These are phyloP conservation scores for Leptonema lineaticorne DNA, from an alignment of 1,140 invertebrate species.

Conservation along the genomic window DNA sequence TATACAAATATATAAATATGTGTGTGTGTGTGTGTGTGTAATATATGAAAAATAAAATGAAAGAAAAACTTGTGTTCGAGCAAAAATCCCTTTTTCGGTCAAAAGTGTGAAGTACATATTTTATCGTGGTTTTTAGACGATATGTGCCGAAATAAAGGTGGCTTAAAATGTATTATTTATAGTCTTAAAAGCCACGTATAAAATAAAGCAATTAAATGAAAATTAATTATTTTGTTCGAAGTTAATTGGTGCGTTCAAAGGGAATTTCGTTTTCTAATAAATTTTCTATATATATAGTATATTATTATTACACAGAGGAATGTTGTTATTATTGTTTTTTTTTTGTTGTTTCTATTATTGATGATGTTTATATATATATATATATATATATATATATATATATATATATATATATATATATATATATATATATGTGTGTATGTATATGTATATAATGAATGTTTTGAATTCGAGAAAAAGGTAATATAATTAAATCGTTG, in stretches of 20 bases:
- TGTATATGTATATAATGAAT: background rate
- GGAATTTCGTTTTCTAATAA: background rate
- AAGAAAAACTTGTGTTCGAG: too few species aligned
- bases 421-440: background rate
- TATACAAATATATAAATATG: too few species aligned
- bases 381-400: background rate
- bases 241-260: conserved; percentile 5
- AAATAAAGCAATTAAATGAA: conserved; percentile 11
- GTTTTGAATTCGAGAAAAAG: background rate
- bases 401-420: background rate
- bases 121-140: too few species aligned
- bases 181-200: too few species aligned
- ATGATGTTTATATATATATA: background rate
- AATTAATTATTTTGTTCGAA: conserved; percentile 5
- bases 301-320: background rate
- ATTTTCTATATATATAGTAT: background rate
- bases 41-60: background rate
- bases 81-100: too few species aligned
- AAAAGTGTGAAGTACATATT: too few species aligned
- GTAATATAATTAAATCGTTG: background rate
- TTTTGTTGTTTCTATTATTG: background rate
- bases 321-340: background rate
- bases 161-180: too few species aligned
- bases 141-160: too few species aligned
- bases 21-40: background rate